These are phyloP conservation scores for Periophthalmodon schlosseri DNA, from an alignment of 2,113 vertebrate species.

Conservation along the genomic window DNA sequence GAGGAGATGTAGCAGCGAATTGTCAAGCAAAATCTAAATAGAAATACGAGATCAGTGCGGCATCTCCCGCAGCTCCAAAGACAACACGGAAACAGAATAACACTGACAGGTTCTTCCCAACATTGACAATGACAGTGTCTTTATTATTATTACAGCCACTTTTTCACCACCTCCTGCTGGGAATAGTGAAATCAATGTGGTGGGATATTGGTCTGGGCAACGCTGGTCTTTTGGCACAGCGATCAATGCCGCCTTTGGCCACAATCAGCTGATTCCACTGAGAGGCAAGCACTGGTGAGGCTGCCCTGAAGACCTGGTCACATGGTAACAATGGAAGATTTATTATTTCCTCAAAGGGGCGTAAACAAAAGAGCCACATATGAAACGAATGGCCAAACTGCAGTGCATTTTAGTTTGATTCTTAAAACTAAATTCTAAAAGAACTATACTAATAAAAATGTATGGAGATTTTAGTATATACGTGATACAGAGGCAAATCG, in stretches of 20 bases:
- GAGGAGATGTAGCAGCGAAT: conserved; percentile 37
- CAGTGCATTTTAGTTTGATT: neutral
- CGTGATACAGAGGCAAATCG: neutral
- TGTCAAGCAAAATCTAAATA: conserved; percentile 49
- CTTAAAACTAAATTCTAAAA: neutral
- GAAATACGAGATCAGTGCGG: conserved; percentile 32
- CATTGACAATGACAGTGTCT: conserved; percentile 34
- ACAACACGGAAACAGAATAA: conserved; percentile 38
- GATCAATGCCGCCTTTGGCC: conserved; percentile 41
- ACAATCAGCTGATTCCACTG: conserved; percentile 49
- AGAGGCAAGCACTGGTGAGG: conserved; percentile 28
- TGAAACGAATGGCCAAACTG: neutral
- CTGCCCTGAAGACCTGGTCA: conserved; percentile 23
- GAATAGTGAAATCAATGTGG: conserved; percentile 21
- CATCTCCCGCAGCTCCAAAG: conserved; percentile 40
- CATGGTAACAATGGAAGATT: conserved; percentile 7
- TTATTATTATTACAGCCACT: conserved; percentile 26
- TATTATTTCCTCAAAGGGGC: conserved; percentile 7
- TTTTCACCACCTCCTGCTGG: conserved; percentile 26
- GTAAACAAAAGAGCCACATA: neutral
- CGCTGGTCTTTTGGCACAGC: conserved; percentile 36
- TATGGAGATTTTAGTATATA: neutral
- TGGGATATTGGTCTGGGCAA: conserved; percentile 12
- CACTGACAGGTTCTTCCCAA: conserved; percentile 39
- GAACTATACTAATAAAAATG: neutral